A percentile compares a stretch with the other conserved stretches of the same genome.
These are phyloP conservation scores for Hemicordylus capensis DNA, from an alignment of 2,113 vertebrate genomes.

Conservation along the genomic window DNA sequence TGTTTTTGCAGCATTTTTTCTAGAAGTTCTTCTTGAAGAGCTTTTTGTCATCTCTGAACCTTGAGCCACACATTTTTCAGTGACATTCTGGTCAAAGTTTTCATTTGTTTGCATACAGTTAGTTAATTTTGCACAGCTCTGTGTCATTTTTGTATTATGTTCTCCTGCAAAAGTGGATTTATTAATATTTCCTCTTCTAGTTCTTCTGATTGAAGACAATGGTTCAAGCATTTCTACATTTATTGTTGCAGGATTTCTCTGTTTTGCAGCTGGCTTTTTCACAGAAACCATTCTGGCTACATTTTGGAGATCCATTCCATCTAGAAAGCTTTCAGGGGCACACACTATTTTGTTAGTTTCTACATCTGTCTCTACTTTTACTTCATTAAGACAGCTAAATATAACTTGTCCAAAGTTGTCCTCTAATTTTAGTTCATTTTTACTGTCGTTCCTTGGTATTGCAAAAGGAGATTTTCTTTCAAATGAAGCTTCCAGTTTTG, in stretches of 20 bases:
- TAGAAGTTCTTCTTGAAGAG: slow-evolving; percentile 27
- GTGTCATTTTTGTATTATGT: background rate
- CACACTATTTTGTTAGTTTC: background rate
- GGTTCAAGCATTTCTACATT: background rate
- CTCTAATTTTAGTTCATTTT: background rate
- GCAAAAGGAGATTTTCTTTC: background rate
- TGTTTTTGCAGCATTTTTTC: slow-evolving; percentile 21
- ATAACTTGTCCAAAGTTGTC: background rate
- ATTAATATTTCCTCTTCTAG: slow-evolving; percentile 32
- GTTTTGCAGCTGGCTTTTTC: background rate
- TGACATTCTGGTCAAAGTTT: background rate
- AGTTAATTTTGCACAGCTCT: rapidly evolving
- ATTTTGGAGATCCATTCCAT: background rate
- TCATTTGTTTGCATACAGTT: background rate
- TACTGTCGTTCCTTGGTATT: background rate
- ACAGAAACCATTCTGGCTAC: background rate
- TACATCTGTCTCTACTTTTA: background rate
- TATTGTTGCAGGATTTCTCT: background rate
- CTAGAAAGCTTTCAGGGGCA: background rate
- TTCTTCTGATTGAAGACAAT: slow-evolving; percentile 30
- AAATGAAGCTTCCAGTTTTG: background rate
- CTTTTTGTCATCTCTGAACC: slow-evolving; percentile 22
- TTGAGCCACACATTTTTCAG: background rate
- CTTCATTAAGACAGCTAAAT: background rate
- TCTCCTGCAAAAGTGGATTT: background rate